Percentiles rank a stretch among this genome's conserved stretches.
phyloP scores from a whole-genome alignment of 2,113 vertebrate genomes.

The Arenaria interpres region DNA sequence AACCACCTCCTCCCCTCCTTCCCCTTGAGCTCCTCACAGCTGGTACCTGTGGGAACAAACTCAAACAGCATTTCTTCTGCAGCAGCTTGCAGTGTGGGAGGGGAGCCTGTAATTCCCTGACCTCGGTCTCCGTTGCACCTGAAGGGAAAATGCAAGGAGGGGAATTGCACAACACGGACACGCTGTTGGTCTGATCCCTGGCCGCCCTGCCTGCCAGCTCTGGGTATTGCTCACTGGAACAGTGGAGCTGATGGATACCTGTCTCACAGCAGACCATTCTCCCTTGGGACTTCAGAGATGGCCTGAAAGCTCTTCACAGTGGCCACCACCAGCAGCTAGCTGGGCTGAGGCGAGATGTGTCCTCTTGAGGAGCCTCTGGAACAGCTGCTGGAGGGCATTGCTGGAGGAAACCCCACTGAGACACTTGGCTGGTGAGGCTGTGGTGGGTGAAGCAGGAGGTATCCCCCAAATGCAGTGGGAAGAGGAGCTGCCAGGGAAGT shows the following conservation, averaged over 20 bases:
- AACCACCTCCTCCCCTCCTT: neutral
- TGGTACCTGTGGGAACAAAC: neutral
- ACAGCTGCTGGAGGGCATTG: neutral
- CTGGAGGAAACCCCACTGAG: neutral
- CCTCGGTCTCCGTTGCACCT: neutral
- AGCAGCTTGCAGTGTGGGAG: neutral
- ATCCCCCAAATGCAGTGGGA: neutral
- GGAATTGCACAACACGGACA: rapidly evolving
- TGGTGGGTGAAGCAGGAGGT: rapidly evolving
- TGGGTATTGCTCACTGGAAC: rapidly evolving
- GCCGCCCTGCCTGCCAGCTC: neutral
- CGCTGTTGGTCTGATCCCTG: neutral
- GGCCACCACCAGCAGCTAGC: neutral
- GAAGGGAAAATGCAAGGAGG: neutral
- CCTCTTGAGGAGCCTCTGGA: neutral
- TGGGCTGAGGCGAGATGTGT: neutral
- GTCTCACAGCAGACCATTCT: neutral
- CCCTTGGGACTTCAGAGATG: neutral
- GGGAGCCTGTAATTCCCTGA: neutral
- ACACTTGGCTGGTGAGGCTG: rapidly evolving
- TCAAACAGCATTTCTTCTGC: neutral
- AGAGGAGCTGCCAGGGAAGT: neutral
- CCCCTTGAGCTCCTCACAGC: neutral
- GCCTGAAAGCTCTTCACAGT: neutral
- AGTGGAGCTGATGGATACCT: neutral